These are phyloP conservation scores for Caenorhabditis sp. DNA, from an alignment of 2,888 invertebrate genomes.

Conservation along the genomic window DNA sequence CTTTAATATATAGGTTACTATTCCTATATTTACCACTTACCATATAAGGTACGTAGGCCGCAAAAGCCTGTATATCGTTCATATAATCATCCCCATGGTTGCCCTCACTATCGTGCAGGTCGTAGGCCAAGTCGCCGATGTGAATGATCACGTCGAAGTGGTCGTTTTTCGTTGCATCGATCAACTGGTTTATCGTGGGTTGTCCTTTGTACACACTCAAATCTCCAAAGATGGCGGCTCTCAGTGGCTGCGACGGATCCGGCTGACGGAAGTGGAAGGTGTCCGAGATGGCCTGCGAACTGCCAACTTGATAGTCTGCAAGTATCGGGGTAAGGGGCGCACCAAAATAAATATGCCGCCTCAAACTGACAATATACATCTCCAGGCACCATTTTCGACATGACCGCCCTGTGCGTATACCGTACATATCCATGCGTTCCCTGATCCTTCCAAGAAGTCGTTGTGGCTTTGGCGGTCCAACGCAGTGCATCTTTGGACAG, in stretches of 20 bases:
- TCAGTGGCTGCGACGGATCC: slow-evolving; percentile 61
- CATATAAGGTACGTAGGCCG: slow-evolving; percentile 85
- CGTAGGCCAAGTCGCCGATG: slow-evolving; percentile 89
- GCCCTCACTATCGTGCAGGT: slow-evolving; percentile 88
- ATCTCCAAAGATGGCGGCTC: slow-evolving; percentile 89
- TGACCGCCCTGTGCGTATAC: slow-evolving; percentile 47
- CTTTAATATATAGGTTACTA: too few relatives aligned
- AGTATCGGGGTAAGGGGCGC: too few relatives aligned
- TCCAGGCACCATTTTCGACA: slow-evolving; percentile 50
- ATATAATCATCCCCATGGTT: slow-evolving; percentile 82
- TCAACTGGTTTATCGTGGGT: slow-evolving; percentile 86
- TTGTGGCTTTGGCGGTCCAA: slow-evolving; percentile 46
- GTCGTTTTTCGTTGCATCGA: slow-evolving; percentile 87
- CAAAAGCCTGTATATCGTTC: slow-evolving; percentile 58
- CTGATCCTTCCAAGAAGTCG: slow-evolving; percentile 51
- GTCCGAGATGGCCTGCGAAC: slow-evolving; percentile 63
- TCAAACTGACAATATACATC: slow-evolving; percentile 52
- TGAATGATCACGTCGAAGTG: slow-evolving; percentile 79
- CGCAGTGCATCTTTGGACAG: slow-evolving; percentile 18
- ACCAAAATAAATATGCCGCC: not conserved
- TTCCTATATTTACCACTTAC: slow-evolving; percentile 59
- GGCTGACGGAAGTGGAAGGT: slow-evolving; percentile 67
- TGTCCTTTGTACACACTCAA: slow-evolving; percentile 91
- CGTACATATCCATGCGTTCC: slow-evolving; percentile 27
- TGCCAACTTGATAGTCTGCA: slow-evolving; percentile 73